A percentile compares a stretch with the other conserved stretches of the same genome.
These are phyloP conservation scores for Bombycilla garrulus DNA, from an alignment of 2,113 vertebrate species.

Conservation along the genomic window DNA sequence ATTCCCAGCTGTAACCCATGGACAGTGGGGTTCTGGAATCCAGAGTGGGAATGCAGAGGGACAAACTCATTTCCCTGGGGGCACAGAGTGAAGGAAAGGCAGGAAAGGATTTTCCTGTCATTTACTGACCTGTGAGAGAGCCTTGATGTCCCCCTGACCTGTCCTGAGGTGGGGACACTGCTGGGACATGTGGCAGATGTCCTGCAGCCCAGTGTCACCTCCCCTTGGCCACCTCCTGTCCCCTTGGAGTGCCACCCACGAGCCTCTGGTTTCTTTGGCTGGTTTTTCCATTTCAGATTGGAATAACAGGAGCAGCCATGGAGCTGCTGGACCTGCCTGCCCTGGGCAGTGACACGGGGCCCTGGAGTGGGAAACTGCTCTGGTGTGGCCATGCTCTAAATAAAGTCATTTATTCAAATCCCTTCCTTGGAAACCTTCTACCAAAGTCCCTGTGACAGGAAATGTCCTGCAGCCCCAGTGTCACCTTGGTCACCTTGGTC, in stretches of 20 bases:
- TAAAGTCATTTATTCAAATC: not conserved
- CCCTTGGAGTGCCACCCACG: rapidly evolving
- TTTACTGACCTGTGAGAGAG: not conserved
- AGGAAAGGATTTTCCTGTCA: not conserved
- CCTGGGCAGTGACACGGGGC: not conserved
- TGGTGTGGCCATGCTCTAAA: not conserved
- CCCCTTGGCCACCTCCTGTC: not conserved
- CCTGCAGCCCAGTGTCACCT: not conserved
- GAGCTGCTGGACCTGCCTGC: not conserved
- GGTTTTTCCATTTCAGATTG: not conserved
- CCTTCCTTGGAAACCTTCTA: not conserved
- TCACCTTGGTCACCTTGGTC: not conserved
- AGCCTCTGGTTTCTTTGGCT: not conserved
- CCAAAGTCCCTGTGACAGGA: not conserved
- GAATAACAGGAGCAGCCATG: not conserved
- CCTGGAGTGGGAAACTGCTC: not conserved
- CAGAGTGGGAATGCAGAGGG: not conserved
- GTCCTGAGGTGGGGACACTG: not conserved
- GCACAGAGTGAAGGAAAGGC: rapidly evolving
- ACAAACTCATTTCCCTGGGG: not conserved
- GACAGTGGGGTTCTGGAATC: not conserved
- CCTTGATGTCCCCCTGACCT: not conserved
- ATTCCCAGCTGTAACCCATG: rapidly evolving
- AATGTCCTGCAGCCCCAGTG: not conserved
- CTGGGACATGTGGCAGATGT: rapidly evolving